A percentile compares a stretch with the other conserved stretches of the same genome.
Evolutionary conservation across 2,113 vertebrate species (phyloP).

Genomic region (Martes martes): DNA sequence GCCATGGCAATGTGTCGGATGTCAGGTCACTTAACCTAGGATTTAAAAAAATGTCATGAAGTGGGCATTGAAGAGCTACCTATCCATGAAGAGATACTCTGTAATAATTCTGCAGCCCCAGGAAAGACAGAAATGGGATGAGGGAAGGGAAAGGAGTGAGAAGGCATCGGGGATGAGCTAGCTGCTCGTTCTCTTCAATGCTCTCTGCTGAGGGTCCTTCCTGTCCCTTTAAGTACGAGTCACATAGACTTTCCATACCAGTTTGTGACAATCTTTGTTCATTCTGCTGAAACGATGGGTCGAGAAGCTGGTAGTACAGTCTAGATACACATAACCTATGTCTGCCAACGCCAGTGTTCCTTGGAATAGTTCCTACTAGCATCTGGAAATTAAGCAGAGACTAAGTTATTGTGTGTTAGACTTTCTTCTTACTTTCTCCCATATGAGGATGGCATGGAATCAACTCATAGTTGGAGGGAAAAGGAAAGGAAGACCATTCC

Average conservation of each 20-base stretch:
- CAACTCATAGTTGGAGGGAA: neutral
- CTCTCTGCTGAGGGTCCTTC: neutral
- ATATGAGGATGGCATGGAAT: neutral
- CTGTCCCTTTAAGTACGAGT: neutral
- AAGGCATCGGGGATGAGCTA: neutral
- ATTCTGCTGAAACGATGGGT: neutral
- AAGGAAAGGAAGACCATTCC: neutral
- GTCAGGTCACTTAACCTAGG: neutral
- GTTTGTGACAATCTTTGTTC: neutral
- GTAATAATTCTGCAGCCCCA: neutral
- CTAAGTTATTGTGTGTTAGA: neutral
- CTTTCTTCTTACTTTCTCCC: neutral
- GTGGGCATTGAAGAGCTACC: neutral
- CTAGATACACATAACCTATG: neutral
- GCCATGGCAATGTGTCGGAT: neutral
- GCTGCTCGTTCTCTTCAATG: neutral
- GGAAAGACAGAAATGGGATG: neutral
- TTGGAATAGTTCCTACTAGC: neutral
- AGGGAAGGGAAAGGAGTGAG: neutral
- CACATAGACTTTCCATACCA: neutral
- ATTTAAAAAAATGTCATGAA: neutral
- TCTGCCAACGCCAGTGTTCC: neutral
- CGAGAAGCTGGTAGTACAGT: neutral
- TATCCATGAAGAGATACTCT: neutral
- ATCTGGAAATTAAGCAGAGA: conserved; percentile 12